Evolutionary conservation across 2,797 vertebrate genomes (phyloP).

Genomic region (Sardinella longiceps): DNA sequence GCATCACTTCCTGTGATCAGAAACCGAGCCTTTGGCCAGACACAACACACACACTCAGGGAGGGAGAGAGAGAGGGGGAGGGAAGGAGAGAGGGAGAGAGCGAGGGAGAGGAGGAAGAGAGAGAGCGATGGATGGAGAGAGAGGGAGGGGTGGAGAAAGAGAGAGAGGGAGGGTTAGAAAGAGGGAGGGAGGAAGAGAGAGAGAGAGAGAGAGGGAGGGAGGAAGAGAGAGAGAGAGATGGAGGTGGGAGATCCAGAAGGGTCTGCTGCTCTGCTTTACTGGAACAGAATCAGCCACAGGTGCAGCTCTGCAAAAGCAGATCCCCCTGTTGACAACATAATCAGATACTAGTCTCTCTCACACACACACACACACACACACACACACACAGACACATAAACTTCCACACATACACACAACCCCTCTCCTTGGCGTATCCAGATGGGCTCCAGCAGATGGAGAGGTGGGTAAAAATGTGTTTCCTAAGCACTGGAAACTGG

Average conservation of each 20-base stretch:
- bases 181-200: not conserved
- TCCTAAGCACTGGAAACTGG: not conserved
- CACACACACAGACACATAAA: not conserved
- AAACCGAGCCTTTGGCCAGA: conserved; percentile 61
- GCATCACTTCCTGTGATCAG: conserved; percentile 68
- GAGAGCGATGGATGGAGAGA: not conserved
- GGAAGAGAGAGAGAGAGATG: not conserved
- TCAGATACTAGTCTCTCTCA: not conserved
- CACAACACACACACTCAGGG: conserved; percentile 59
- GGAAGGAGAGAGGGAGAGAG: not conserved
- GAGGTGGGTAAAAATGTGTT: not conserved
- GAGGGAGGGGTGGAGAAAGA: not conserved
- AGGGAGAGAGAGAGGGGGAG: conserved; percentile 26
- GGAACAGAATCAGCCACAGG: not conserved
- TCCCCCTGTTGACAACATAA: not conserved
- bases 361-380: not conserved
- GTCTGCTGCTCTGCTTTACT: not conserved
- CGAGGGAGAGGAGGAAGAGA: not conserved
- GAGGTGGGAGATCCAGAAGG: not conserved
- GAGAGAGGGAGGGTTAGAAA: not conserved
- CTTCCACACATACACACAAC: not conserved
- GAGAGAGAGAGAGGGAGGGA: not conserved
- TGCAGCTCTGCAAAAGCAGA: not conserved
- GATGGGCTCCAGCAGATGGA: not conserved
- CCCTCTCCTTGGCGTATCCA: conserved; percentile 1